phyloP scores from a whole-genome alignment of 2,888 invertebrate genomes.

The Synergus itoensis region DNA sequence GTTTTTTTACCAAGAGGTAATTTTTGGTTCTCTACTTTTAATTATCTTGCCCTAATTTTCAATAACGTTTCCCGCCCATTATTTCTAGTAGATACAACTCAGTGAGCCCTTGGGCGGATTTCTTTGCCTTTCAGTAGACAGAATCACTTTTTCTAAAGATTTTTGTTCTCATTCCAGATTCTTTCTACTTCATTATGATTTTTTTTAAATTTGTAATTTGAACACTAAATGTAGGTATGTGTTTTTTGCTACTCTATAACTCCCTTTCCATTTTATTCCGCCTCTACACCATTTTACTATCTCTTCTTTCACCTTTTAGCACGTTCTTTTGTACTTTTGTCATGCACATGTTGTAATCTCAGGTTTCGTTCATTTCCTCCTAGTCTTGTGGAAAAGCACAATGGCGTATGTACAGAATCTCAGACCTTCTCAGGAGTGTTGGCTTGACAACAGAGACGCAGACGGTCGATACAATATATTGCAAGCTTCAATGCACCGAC shows the following conservation, averaged over 20 bases:
- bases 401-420: slow-evolving; percentile 30
- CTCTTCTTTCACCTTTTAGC: not conserved
- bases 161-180: not conserved
- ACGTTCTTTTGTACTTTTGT: not conserved
- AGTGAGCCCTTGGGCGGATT: not conserved
- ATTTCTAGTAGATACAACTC: not conserved
- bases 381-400: not conserved
- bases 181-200: not conserved
- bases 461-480: slow-evolving; percentile 60
- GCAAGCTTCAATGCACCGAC: slow-evolving; percentile 60
- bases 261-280: too few species aligned
- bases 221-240: too few species aligned
- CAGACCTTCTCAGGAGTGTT: slow-evolving; percentile 41
- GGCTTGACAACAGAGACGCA: slow-evolving; percentile 51
- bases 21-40: not conserved
- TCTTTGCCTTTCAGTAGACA: not conserved
- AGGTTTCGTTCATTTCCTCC: slow-evolving; percentile 18
- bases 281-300: too few species aligned
- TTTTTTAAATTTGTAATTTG: too few species aligned
- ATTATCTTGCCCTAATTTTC: not conserved
- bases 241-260: too few species aligned
- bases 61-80: not conserved
- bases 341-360: slow-evolving; percentile 8
- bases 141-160: not conserved
- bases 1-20: not conserved